These are phyloP conservation scores for Ursus arctos DNA, from an alignment of 2,113 vertebrate genomes.

Conservation along the genomic window DNA sequence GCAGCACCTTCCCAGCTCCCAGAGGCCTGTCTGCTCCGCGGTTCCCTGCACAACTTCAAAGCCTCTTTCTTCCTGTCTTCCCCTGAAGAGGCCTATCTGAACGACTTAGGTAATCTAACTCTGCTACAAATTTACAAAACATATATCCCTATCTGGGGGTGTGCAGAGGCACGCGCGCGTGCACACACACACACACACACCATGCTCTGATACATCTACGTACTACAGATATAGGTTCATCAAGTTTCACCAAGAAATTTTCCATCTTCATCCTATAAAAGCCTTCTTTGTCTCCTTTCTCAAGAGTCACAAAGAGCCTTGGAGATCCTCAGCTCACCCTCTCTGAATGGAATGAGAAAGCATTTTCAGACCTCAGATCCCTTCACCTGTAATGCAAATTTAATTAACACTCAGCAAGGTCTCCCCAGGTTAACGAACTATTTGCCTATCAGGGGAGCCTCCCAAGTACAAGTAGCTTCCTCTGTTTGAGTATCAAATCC, in stretches of 20 bases:
- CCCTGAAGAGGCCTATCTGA: not conserved
- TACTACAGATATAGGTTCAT: not conserved
- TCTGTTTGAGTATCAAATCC: conserved; percentile 35
- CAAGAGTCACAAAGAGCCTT: conserved; percentile 29
- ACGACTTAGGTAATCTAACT: conserved; percentile 20
- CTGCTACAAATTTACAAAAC: not conserved
- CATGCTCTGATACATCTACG: not conserved
- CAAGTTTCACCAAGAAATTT: conserved; percentile 65
- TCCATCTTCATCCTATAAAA: conserved; percentile 40
- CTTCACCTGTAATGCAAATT: conserved; percentile 67
- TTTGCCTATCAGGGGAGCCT: no score
- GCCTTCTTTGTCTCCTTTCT: conserved; percentile 71
- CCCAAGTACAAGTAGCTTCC: not conserved
- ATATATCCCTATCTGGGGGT: conserved; percentile 6
- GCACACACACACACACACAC: not conserved
- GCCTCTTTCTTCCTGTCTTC: not conserved
- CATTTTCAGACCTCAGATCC: conserved; percentile 32
- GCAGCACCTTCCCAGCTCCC: not conserved
- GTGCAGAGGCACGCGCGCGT: not conserved
- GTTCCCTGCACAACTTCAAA: conserved; percentile 57
- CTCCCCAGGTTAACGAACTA: conserved; percentile 19
- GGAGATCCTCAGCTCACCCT: not conserved
- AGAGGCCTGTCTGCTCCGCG: not conserved
- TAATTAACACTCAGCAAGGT: conserved; percentile 60
- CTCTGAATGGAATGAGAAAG: conserved; percentile 24